phyloP scores from a whole-genome alignment of 2,797 vertebrate genomes.

The Enoplosus armatus region DNA sequence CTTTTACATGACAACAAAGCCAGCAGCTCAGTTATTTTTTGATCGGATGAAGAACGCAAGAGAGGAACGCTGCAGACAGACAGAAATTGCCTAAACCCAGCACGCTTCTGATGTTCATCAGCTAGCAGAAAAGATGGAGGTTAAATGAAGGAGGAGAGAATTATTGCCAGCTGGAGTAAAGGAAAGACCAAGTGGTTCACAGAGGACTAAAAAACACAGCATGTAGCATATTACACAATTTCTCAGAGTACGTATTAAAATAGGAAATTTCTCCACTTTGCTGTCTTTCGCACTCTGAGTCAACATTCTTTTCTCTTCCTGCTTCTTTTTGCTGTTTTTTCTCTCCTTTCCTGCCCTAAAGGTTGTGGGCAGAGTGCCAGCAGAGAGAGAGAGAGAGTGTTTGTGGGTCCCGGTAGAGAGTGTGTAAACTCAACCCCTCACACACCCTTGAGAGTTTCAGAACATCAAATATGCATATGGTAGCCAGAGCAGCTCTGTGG shows the following conservation, averaged over 20 bases:
- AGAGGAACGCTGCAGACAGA: constrained; percentile 18
- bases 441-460: constrained; percentile 41
- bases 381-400: constrained; percentile 25
- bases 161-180: constrained; percentile 23
- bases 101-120: constrained; percentile 35
- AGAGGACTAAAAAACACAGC: constrained; percentile 33
- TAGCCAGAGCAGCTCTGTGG: background rate
- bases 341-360: constrained; percentile 31
- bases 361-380: constrained; percentile 52
- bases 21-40: constrained; percentile 31
- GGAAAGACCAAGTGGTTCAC: constrained; percentile 17
- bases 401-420: constrained; percentile 13
- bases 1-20: constrained; percentile 49
- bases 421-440: constrained; percentile 58
- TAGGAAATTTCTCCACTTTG: constrained; percentile 22
- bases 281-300: constrained; percentile 20
- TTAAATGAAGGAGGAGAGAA: constrained; percentile 47
- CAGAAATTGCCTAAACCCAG: constrained; percentile 25
- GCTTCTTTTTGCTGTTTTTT: constrained; percentile 26
- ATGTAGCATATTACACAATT: constrained; percentile 21
- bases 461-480: constrained; percentile 55
- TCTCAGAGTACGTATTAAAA: constrained; percentile 31
- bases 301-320: constrained; percentile 22
- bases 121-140: constrained; percentile 34
- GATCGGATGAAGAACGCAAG: constrained; percentile 16